Conservation (phyloP, 2,888 invertebrate species). For the Himalopsyche kuldschensis region DNA sequence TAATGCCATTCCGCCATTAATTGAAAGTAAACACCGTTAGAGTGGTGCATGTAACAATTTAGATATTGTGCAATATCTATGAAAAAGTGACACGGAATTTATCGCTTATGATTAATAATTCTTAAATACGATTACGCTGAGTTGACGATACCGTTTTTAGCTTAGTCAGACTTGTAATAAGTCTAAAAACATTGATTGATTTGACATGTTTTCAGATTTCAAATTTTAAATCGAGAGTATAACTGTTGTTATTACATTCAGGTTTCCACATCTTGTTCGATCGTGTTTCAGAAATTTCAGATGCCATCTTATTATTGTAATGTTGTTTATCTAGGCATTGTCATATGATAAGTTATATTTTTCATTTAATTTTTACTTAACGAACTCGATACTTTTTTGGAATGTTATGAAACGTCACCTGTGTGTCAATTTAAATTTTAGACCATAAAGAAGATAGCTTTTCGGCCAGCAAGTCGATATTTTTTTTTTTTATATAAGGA, state of each 20-base stretch:
- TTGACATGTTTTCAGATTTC: not conserved
- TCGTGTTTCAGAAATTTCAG: constrained; percentile 17
- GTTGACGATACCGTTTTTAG: constrained; percentile 38
- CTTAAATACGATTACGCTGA: not conserved
- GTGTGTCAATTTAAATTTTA: not conserved
- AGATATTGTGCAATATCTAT: not conserved
- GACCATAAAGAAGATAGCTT: not conserved
- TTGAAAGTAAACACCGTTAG: no score
- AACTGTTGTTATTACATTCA: constrained; percentile 54
- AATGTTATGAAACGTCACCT: not conserved
- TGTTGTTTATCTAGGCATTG: not conserved
- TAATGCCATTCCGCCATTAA: no score
- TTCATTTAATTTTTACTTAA: constrained; percentile 41
- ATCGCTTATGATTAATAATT: not conserved
- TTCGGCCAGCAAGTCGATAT: not conserved
- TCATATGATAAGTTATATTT: constrained; percentile 45
- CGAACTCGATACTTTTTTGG: constrained; percentile 44
- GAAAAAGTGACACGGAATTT: not conserved
- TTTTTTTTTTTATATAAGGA: not conserved
- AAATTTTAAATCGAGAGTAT: not conserved
- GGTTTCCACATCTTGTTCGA: constrained; percentile 62
- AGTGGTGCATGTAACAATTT: no score
- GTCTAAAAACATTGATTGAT: not conserved
- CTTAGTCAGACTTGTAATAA: no score
- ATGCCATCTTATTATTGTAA: constrained; percentile 2